Base-by-base conservation (phyloP, 2,797 vertebrate species). In the Streptopelia turtur region DNA sequence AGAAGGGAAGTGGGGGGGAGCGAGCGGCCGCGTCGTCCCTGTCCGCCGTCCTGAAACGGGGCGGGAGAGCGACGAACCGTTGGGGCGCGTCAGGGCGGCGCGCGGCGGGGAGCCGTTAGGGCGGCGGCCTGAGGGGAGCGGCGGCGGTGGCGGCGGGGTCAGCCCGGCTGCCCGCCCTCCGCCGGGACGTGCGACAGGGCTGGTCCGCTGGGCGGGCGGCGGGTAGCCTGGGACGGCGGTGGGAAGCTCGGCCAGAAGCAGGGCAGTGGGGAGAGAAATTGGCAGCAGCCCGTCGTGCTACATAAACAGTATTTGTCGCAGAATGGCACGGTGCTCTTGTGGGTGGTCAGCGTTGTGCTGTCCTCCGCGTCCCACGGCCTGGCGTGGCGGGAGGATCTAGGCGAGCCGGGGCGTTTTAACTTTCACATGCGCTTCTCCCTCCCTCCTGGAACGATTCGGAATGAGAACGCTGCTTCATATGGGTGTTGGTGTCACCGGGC, bases 271-370 rank as follows among this genome's bases (percentile, higher is more conserved):
- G 5, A 18, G 4, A 0, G 72, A 30, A 21, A 85, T 0, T 11
- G 69, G 18, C 7, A 5, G 47, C 49, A 6, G 57, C 63, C 41
- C 13, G 6, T 5, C 6, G 35, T 8, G 1, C 28, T 6, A 1
- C 35, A 0, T 4, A 4, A 16, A 9, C 22, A 11, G 49, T 10
- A 6, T 3, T 21, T 3, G 3, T 4, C 41, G 0, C 22, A 1
- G 25, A 1, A 4, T 0, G 52, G 33, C 10, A 14, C 7, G 5
- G 76, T 2, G 37, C 27, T 1, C 39, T 1, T 16, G 28, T 2
- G 85, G 31, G 31, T 1, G 1, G 30, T 22, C 5, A 8, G 61
- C 13, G 57, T 55, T 4, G 31, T 2, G 50, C 25, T 20, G 4
- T 31, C 30, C 27, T 7, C 2, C 5, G 27, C 1, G 63, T 20